Evolutionary conservation across 1,140 invertebrate species (phyloP).

Genomic region (Papilio machaon): DNA sequence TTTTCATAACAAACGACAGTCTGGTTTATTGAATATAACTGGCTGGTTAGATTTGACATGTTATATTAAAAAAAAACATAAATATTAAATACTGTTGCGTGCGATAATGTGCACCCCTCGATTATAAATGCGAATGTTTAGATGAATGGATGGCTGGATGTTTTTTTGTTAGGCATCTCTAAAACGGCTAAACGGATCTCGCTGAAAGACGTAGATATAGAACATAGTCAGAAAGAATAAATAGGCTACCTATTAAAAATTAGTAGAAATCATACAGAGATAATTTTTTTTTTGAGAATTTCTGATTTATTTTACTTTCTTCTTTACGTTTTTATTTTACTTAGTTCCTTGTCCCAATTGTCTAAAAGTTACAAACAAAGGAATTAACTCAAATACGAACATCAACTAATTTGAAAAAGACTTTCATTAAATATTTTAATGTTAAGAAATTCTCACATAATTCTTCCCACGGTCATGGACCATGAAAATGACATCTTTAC

Average conservation of each 20-base stretch:
- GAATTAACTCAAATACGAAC: not conserved
- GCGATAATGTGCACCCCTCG: too few species aligned
- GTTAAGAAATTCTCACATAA: not conserved
- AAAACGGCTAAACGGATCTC: too few species aligned
- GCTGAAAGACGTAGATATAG: too few species aligned
- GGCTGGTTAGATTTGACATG: not conserved
- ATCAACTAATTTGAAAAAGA: not conserved
- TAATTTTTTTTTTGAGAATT: too few species aligned
- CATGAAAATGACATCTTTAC: conserved; percentile 11
- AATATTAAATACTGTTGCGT: not conserved
- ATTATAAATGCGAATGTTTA: too few species aligned
- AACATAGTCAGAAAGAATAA: too few species aligned
- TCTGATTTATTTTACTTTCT: too few species aligned
- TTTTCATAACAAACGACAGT: not conserved
- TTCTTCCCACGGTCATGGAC: conserved; percentile 10
- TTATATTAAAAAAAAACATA: not conserved
- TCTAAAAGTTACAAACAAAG: too few species aligned
- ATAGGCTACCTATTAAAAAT: too few species aligned
- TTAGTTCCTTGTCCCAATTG: too few species aligned
- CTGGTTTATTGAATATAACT: not conserved
- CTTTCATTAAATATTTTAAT: not conserved
- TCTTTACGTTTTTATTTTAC: too few species aligned
- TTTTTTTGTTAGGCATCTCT: not conserved
- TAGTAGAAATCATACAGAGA: too few species aligned
- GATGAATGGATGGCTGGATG: not conserved